phyloP scores from a whole-genome alignment of 2,888 invertebrate species.

The Tuberolachnus salignus region DNA sequence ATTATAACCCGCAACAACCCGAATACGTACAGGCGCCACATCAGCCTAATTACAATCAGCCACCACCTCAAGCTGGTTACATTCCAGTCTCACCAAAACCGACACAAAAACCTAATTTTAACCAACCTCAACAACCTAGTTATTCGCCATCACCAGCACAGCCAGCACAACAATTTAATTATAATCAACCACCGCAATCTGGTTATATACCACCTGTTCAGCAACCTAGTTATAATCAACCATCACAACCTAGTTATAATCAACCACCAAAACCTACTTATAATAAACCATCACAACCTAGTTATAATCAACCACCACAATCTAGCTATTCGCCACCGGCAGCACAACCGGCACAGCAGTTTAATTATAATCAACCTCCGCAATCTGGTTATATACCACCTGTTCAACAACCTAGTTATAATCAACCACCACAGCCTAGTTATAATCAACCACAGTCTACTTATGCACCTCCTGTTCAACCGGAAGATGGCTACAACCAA shows the following conservation, averaged over 20 bases:
- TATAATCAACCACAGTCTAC: conserved; percentile 38
- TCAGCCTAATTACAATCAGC: conserved; percentile 25
- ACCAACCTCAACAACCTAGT: conserved; percentile 41
- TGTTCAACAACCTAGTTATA: conserved; percentile 37
- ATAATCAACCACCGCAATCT: conserved; percentile 44
- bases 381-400: conserved; percentile 21
- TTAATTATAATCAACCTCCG: conserved; percentile 37
- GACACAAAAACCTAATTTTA: conserved; percentile 29
- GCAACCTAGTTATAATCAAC: conserved; percentile 21
- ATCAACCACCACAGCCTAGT: conserved; percentile 26
- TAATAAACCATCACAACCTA: background rate
- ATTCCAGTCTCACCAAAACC: conserved; percentile 12
- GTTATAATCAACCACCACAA: conserved; percentile 40
- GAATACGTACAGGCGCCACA: conserved; percentile 40
- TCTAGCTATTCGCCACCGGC: background rate
- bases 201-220: background rate
- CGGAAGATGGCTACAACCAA: conserved; percentile 46
- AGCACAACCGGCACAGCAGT: conserved; percentile 22
- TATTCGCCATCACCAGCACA: background rate
- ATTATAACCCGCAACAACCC: conserved; percentile 50
- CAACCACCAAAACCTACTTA: conserved; percentile 31
- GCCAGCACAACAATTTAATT: conserved; percentile 26
- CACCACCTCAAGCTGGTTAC: conserved; percentile 33
- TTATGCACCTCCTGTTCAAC: conserved; percentile 34
- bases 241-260: conserved; percentile 54